Percentiles rank a stretch among this genome's conserved stretches.
These are phyloP conservation scores for Hydractinia echinata DNA, from an alignment of 30 jellyfish, hydroid and myxozoan genomes.

Conservation along the genomic window DNA sequence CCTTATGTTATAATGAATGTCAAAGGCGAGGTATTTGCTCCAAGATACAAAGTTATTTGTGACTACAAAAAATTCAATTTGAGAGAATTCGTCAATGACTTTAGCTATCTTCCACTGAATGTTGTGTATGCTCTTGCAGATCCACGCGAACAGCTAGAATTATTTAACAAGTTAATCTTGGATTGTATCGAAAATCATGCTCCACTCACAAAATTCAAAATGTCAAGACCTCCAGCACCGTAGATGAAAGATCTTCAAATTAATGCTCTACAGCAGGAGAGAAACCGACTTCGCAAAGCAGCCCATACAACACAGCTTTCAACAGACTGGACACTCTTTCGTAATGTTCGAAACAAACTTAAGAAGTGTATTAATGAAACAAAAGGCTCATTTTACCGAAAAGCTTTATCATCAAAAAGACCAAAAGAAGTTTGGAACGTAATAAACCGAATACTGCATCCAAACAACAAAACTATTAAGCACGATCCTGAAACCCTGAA, in stretches of 20 bases:
- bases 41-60: too few relatives aligned
- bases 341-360: background rate
- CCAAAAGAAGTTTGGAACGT: background rate
- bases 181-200: too few relatives aligned
- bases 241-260: background rate
- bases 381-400: background rate
- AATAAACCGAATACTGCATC: too few relatives aligned
- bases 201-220: background rate
- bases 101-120: too few relatives aligned
- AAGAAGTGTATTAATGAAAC: background rate
- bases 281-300: background rate
- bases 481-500: background rate
- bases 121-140: too few relatives aligned
- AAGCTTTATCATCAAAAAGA: background rate
- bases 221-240: slow-evolving; percentile 1
- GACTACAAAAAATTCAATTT: too few relatives aligned
- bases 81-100: too few relatives aligned
- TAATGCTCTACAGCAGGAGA: background rate
- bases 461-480: too few relatives aligned
- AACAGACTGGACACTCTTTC: background rate
- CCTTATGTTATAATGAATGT: too few relatives aligned
- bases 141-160: too few relatives aligned
- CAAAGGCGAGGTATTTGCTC: too few relatives aligned
- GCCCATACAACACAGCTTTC: background rate
- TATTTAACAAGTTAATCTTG: too few relatives aligned